Conservation (phyloP, 2,797 vertebrate species). For the Karalla daura region DNA sequence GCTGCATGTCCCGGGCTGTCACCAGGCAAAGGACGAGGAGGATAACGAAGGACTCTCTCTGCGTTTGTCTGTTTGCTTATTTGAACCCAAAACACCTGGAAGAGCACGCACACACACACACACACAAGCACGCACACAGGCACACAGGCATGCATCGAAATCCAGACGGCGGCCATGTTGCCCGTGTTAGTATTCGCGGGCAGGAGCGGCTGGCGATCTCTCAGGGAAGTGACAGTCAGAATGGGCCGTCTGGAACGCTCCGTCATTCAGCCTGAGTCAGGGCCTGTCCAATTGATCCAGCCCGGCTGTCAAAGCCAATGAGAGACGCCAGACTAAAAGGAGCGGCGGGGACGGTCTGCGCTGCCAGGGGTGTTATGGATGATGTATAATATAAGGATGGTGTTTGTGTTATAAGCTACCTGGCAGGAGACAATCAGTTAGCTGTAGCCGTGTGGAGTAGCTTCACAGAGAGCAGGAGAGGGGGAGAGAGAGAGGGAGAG, state of each 20-base stretch:
- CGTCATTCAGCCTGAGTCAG: conserved; percentile 73
- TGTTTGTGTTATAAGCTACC: conserved; percentile 63
- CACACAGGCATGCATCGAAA: conserved; percentile 7
- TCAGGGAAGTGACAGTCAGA: conserved; percentile 80
- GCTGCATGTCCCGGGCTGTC: conserved; percentile 60
- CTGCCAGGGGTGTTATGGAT: conserved; percentile 69
- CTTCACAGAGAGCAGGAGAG: conserved; percentile 8
- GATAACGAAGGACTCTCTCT: conserved; percentile 26
- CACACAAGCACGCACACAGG: not conserved
- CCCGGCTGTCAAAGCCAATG: conserved; percentile 79
- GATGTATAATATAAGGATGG: conserved; percentile 65
- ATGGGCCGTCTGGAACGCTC: conserved; percentile 74
- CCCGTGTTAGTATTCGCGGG: conserved; percentile 74
- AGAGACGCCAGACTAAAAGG: conserved; percentile 70
- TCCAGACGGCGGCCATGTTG: conserved; percentile 43
- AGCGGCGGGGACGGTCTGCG: conserved; percentile 59
- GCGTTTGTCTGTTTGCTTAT: conserved; percentile 23
- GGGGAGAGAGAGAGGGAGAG: no score
- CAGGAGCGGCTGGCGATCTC: conserved; percentile 75
- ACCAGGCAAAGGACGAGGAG: conserved; percentile 45
- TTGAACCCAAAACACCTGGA: conserved; percentile 33
- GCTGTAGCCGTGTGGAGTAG: conserved; percentile 29
- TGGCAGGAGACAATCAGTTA: conserved; percentile 49
- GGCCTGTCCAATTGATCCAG: conserved; percentile 77
- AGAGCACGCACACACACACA: not conserved